Evolutionary conservation across 2,888 invertebrate genomes (phyloP).

Genomic region (Leuctra nigra): DNA sequence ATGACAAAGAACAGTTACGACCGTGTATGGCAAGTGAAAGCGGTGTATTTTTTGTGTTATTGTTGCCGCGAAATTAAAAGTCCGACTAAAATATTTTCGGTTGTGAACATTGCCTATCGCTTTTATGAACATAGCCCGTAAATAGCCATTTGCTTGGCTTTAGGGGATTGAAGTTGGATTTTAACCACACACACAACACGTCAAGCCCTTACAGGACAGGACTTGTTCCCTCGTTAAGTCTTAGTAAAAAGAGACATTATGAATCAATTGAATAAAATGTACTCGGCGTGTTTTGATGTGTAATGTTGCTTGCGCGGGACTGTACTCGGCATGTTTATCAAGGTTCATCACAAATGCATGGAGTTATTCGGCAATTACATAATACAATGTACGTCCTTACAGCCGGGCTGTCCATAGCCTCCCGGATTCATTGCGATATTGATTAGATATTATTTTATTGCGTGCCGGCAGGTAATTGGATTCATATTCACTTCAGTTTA

Average conservation of each 20-base stretch:
- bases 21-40: not conserved
- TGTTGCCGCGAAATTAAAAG: not conserved
- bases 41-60: no score
- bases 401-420: no score
- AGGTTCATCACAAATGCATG: no score
- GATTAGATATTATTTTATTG: no score
- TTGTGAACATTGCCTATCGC: not conserved
- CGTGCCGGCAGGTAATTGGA: no score
- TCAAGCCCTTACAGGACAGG: not conserved
- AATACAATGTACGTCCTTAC: no score
- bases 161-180: not conserved
- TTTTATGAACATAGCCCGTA: conserved; percentile 21
- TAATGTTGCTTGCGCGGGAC: no score
- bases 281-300: not conserved
- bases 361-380: no score
- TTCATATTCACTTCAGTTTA: no score
- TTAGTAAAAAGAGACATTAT: conserved; percentile 1
- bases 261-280: conserved; percentile 1
- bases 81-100: not conserved
- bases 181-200: not conserved
- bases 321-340: no score
- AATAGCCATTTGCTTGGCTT: conserved; percentile 16
- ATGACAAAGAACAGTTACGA: no score
- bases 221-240: not conserved
- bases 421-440: no score